Conservation (phyloP, 2,888 invertebrate species). For the Nomada flava region DNA sequence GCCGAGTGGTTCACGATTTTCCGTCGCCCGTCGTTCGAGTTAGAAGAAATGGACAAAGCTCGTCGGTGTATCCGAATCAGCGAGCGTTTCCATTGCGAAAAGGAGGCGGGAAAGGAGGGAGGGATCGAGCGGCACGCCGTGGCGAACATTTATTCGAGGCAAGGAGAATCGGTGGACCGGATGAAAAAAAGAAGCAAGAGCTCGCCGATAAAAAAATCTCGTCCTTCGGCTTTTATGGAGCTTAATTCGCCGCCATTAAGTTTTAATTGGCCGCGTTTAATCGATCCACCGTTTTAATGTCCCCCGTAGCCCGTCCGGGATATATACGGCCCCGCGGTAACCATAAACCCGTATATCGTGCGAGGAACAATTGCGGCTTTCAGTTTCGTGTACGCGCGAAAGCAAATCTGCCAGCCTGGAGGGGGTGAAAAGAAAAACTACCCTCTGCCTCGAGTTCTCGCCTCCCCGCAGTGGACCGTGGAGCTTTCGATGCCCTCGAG, state of each 20-base stretch:
- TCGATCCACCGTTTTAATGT: conserved; percentile 60
- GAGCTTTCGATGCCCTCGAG: not conserved
- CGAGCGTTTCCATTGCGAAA: not conserved
- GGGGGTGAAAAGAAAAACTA: no score
- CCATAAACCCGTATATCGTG: conserved; percentile 44
- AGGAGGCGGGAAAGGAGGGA: not conserved
- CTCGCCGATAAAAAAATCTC: conserved; percentile 45
- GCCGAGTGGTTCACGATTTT: conserved; percentile 29
- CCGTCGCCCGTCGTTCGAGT: not conserved
- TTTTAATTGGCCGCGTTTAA: conserved; percentile 65
- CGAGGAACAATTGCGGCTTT: conserved; percentile 36
- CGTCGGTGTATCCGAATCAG: conserved; percentile 18
- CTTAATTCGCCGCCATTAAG: conserved; percentile 60
- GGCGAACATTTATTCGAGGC: conserved; percentile 23
- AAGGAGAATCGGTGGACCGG: conserved; percentile 21
- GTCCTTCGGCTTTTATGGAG: conserved; percentile 56
- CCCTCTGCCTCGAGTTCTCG: no score
- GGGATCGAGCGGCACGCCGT: not conserved
- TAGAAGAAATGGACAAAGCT: conserved; percentile 16
- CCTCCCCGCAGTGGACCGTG: no score
- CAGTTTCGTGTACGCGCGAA: conserved; percentile 28
- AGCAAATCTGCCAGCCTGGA: not conserved
- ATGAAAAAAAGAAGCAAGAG: conserved; percentile 12
- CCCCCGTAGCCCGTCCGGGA: conserved; percentile 41
- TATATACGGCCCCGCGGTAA: conserved; percentile 48